These are phyloP conservation scores for Falco berigora DNA, from an alignment of 2,797 vertebrate genomes.

Conservation along the genomic window DNA sequence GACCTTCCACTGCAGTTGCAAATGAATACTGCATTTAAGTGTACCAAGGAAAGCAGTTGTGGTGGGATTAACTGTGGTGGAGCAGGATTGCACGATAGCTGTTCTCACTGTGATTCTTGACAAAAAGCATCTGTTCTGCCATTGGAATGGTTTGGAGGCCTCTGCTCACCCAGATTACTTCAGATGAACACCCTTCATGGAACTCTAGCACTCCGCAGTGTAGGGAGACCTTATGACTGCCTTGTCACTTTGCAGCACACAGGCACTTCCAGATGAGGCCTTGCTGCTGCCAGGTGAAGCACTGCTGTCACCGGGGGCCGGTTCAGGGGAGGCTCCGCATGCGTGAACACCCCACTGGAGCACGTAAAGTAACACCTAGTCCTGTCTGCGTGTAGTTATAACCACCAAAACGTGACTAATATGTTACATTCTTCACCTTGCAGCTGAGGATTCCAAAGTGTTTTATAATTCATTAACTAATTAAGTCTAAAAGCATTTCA, in stretches of 20 bases:
- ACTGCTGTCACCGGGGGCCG: neutral
- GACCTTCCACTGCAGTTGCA: neutral
- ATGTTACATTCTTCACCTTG: neutral
- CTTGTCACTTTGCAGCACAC: neutral
- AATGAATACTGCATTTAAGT: rapidly evolving
- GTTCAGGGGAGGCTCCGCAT: neutral
- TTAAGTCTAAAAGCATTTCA: constrained; percentile 5
- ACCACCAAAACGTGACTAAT: neutral
- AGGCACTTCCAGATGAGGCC: neutral
- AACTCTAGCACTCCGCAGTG: too few species aligned
- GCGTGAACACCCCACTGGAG: neutral
- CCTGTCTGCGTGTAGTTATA: neutral
- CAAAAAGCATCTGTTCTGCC: neutral
- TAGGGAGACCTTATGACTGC: neutral
- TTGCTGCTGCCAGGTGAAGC: neutral
- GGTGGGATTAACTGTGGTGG: neutral
- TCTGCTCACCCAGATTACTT: neutral
- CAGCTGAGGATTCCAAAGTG: constrained; percentile 40
- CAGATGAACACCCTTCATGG: neutral
- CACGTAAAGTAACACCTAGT: neutral
- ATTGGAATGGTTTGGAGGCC: neutral
- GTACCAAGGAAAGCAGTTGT: neutral
- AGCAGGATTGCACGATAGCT: neutral
- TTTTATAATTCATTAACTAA: constrained; percentile 52
- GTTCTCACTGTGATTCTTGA: neutral